Base-by-base conservation (phyloP, 2,888 invertebrate genomes). In the Uropetala carovei region DNA sequence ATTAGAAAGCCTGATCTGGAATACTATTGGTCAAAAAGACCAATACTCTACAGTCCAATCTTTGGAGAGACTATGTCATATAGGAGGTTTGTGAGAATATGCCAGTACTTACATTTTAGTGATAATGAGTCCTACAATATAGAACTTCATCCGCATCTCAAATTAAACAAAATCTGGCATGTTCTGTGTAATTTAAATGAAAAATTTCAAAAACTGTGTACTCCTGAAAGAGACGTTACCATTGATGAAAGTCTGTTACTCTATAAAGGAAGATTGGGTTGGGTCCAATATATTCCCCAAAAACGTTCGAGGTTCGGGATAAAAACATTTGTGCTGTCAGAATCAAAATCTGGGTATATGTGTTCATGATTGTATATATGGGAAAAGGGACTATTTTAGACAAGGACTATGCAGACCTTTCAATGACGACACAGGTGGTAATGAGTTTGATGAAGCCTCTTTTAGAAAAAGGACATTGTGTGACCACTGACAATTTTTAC, bases 251-350 rank as follows among this genome's bases (percentile, higher is more conserved):
- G 94, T 93, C 92, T 94, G 58, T 91, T 94, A 75, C 92, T 94
- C 92, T 94, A 93, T 84, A 94, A 94, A 93, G 94, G 94, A 56
- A 91, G 94, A 59, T 92, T 94, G 43, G 93, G 93, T 18, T 94
- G 94, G 94, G 93, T 93, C 14, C 94, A 94, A 83, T 94, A 94
- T 92, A 94, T 94, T 68, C 94, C 94, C 16, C 60, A 60, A n/a
- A n/a, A n/a, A n/a, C 18, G 60, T 60, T 13, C 9, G 9, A 60
- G 5, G 9, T 60, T 60, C 18, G 60, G 9, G 9, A 60, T 60
- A 60, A 60, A 60, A 60, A 60, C 60, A 13, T 60, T 60, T 60
- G 5, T 60, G 60, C 60, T 60, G 3, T 60, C 60, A 7, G 60
- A 60, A 9, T 60, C 60, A 60, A 5, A 60, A 60, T 9, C 60